phyloP scores from a whole-genome alignment of 2,113 vertebrate species.

The Brachyhypopomus occidentalis region DNA sequence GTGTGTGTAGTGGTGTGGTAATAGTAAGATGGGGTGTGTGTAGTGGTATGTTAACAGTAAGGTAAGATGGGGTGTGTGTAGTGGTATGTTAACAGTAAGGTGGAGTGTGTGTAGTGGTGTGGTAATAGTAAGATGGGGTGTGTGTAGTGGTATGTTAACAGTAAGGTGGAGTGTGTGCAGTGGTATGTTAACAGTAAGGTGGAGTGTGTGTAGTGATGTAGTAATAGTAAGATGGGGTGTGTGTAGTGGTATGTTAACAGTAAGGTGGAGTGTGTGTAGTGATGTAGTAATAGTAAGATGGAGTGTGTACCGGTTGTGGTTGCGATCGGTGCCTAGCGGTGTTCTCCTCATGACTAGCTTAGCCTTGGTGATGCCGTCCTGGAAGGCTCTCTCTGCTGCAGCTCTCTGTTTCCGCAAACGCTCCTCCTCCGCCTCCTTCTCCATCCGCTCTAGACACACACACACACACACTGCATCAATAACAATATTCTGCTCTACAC shows the following conservation, averaged over 20 bases:
- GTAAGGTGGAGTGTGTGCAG: too few relatives aligned
- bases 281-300: background rate
- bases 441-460: conserved; percentile 81
- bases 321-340: conserved; percentile 90
- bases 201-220: too few relatives aligned
- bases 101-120: too few relatives aligned
- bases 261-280: too few relatives aligned
- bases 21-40: background rate
- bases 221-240: too few relatives aligned
- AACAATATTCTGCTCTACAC: too few relatives aligned
- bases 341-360: conserved; percentile 86
- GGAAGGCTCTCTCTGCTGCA: conserved; percentile 86
- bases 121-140: too few relatives aligned
- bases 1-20: too few relatives aligned
- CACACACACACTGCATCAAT: background rate
- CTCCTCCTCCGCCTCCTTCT: conserved; percentile 92
- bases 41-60: too few relatives aligned
- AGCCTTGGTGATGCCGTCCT: conserved; percentile 91
- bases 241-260: too few relatives aligned
- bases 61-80: background rate
- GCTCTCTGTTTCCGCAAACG: conserved; percentile 85
- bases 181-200: background rate
- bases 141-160: too few relatives aligned
- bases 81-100: background rate
- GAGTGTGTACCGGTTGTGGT: conserved; percentile 85